Evolutionary conservation across 2,797 vertebrate genomes (phyloP), one percentile per base, ranked within the genome.

Genomic region (Peromyscus eremicus): DNA sequence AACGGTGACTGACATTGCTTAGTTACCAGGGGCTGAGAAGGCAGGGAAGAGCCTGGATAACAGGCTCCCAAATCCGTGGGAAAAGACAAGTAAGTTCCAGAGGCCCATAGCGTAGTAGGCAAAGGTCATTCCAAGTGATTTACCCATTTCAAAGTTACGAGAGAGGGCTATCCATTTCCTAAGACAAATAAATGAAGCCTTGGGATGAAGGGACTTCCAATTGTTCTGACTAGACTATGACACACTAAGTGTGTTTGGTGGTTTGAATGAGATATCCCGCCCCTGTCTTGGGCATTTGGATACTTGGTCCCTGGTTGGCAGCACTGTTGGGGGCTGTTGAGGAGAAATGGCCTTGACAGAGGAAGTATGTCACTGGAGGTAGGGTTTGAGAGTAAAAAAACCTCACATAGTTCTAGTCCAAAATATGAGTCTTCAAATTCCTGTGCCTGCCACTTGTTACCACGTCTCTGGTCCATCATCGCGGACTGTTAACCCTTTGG

Each of bases 41-140:
- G 27, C 1, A 12, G 14, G 40, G 37, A 64, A 88, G 57, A 46
- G 10, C 2, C n/a, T 55, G 5, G 23, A 55, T 6, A 64, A 60
- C 0, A 4, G 23, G 1, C 6, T 27, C 2, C 12, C 52, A 80
- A 80, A 52, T 29, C 0, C 34, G 13, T 3, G 32, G 11, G n/a
- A 0, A 25, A 19, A 62, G 40, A 29, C 12, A 9, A 34, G 11
- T 8, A 23, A 17, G 27, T 6, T 40, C 23, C 17, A 71, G 23
- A n/a, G 52, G 32, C 7, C 23, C 27, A 0, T 5, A 37, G 11
- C 34, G 52, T 4, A 10, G 27, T 11, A 25, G 8, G 32, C 7
- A 80, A 68, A 88, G 21, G 34, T 25, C 27, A 5, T 34, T n/a
- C 6, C 21, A 29, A n/a, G 46, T 60, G 19, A 62, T 29, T 40